Base-by-base conservation (phyloP, 2,888 invertebrate genomes). In the Catotricha subobsoleta region DNA sequence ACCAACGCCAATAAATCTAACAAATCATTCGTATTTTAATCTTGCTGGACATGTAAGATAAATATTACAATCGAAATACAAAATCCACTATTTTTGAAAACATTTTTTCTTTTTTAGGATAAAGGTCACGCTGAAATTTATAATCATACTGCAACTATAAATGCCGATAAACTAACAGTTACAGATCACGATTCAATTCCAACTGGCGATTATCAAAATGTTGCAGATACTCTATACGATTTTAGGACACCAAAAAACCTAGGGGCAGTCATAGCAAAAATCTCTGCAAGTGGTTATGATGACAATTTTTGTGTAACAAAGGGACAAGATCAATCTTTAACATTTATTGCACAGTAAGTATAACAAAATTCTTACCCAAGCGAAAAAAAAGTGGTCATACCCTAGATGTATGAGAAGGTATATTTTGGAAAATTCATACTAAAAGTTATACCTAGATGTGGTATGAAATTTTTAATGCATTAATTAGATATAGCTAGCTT, bases 11-110 rank as follows among this genome's bases (percentile, higher is more conserved):
- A 67, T 94, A 45, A 92, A 87, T 59, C 63, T 95, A 42, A 88
- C 88, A 36, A 84, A 82, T 58, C 81, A 91, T 54, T 74, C 82
- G 2, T 94, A 83, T 59, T 92, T 94, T 61, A 95, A 95, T 64
- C 68, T 95, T 30, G 86, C 78, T 38, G 92, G 92, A n/a, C 87
- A 91, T 63, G 55, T 50, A 18, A 50, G 54, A 27, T 21, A 16
- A 16, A 25, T n/a, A 3, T n/a, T 8, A 3, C 2, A 16, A 10
- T 34, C 12, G 2, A 19, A 30, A 15, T 23, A 9, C 15, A 23
- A 34, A 33, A 18, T 19, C 9, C 10, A 19, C 19, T 3, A 3
- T 3, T 15, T 31, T 15, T 16, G 16, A 9, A 31, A 30, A 15
- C 12, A 13, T 42, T 47, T 30, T 39, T 45, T 42, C 23, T 34